These are phyloP conservation scores for Ennomos erosarius DNA, from an alignment of 2,888 invertebrate genomes.

Conservation along the genomic window DNA sequence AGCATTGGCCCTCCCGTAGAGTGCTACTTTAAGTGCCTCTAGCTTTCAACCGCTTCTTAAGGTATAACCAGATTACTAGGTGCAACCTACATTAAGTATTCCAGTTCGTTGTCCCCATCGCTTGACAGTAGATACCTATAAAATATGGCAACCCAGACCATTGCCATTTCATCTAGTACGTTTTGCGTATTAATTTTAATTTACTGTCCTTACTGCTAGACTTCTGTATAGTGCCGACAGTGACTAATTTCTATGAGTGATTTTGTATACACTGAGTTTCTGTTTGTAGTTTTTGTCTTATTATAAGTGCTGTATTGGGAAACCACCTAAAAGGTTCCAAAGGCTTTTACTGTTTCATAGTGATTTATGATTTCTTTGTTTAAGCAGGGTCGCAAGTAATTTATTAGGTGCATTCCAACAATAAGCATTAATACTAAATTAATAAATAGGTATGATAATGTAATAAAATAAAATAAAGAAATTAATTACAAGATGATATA, in stretches of 20 bases:
- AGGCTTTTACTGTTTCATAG: conserved; percentile 4
- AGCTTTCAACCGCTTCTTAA: no score
- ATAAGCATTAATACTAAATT: no score
- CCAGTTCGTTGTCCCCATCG: background rate
- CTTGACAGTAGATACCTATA: background rate
- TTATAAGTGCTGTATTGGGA: conserved; percentile 11
- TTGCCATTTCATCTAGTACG: no score
- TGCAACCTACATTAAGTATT: no score
- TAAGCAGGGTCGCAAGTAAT: background rate
- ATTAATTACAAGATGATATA: no score
- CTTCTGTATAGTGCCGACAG: conserved; percentile 5
- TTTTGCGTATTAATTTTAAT: background rate
- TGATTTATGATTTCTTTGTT: conserved; percentile 6
- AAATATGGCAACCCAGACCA: no score
- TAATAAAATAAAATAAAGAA: no score
- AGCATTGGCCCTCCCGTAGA: no score
- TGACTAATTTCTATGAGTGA: conserved; percentile 27
- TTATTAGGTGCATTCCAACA: no score
- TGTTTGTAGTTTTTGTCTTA: conserved; percentile 23
- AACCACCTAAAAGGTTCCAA: background rate
- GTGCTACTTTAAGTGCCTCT: no score
- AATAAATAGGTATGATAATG: no score
- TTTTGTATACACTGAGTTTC: conserved; percentile 13
- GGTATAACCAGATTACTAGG: no score
- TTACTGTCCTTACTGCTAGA: conserved; percentile 2